Conservation (phyloP, 2,113 vertebrate species). For the Anhinga anhinga region DNA sequence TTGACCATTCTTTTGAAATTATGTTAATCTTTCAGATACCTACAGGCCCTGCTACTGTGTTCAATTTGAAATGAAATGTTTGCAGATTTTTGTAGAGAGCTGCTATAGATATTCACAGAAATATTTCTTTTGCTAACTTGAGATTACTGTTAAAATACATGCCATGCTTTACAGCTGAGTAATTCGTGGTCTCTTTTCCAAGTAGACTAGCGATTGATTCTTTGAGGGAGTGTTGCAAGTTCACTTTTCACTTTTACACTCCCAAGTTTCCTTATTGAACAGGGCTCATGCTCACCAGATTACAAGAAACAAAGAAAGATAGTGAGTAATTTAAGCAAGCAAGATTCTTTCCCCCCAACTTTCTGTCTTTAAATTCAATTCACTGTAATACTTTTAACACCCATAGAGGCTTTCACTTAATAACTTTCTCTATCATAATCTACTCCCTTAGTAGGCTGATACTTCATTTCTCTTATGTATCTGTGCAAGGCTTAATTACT, state of each 20-base stretch:
- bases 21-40: neutral
- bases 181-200: neutral
- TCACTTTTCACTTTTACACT: neutral
- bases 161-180: neutral
- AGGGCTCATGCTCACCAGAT: neutral
- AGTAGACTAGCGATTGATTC: neutral
- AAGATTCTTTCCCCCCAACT: neutral
- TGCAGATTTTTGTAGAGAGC: neutral
- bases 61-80: neutral
- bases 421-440: neutral
- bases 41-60: neutral
- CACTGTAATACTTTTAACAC: neutral
- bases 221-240: neutral
- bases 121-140: neutral
- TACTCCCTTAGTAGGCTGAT: neutral
- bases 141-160: neutral
- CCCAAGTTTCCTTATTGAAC: neutral
- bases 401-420: neutral
- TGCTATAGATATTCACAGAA: neutral
- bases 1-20: neutral
- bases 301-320: neutral
- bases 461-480: neutral
- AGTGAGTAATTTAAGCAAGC: fast-evolving
- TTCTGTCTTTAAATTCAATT: neutral
- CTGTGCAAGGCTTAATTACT: neutral